Evolutionary conservation across 1,140 invertebrate genomes (phyloP).

Genomic region (Cecropterus lyciades): DNA sequence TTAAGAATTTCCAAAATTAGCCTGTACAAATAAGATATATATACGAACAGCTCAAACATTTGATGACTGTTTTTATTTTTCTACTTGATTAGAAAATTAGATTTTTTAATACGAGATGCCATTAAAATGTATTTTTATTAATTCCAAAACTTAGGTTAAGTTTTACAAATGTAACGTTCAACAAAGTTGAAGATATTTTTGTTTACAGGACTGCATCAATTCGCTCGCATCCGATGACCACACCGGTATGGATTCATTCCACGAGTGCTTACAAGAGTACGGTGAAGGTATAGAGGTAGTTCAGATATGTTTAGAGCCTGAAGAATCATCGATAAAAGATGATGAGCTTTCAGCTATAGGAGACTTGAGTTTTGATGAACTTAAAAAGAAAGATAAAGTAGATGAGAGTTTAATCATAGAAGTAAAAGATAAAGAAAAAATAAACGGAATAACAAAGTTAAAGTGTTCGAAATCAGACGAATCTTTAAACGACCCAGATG

Average conservation of each 20-base stretch:
- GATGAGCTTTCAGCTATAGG: conserved; percentile 78
- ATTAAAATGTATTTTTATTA: no score
- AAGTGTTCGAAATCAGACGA: conserved; percentile 77
- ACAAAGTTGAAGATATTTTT: conserved; percentile 15
- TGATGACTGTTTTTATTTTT: no score
- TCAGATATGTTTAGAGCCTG: conserved; percentile 85
- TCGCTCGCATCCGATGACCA: conserved; percentile 85
- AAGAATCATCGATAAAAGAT: conserved; percentile 79
- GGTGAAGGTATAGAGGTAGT: conserved; percentile 86
- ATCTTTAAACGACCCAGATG: conserved; percentile 76
- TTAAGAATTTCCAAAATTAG: no score
- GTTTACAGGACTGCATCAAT: conserved; percentile 80
- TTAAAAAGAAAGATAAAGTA: conserved; percentile 56
- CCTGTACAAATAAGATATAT: no score
- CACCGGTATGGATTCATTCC: conserved; percentile 86
- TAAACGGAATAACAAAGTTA: conserved; percentile 60
- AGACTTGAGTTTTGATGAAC: conserved; percentile 79
- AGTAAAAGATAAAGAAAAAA: conserved; percentile 55
- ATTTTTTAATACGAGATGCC: no score
- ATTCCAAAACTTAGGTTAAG: no score
- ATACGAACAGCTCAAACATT: no score
- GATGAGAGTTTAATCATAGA: conserved; percentile 42
- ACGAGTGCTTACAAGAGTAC: conserved; percentile 86
- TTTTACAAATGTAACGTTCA: no score
- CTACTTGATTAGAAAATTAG: no score